A percentile compares a stretch with the other conserved stretches of the same genome.
These are phyloP conservation scores for Rhamnusium bicolor DNA, from an alignment of 2,888 invertebrate genomes.

Conservation along the genomic window DNA sequence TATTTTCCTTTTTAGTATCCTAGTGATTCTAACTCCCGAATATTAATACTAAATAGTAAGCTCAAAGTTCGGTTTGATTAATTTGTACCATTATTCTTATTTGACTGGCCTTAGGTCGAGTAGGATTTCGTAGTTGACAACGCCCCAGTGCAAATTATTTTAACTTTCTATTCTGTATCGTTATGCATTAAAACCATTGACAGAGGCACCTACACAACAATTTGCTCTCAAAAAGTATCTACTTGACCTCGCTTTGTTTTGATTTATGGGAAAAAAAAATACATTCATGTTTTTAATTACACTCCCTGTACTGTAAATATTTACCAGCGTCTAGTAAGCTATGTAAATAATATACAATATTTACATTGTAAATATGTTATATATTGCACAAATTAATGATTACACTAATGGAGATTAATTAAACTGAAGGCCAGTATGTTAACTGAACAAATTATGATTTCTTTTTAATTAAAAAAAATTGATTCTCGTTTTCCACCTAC, in stretches of 20 bases:
- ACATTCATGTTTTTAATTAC: neutral
- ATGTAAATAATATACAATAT: conserved; percentile 9
- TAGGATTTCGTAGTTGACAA: too few relatives aligned
- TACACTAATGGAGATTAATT: neutral
- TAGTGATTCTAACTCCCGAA: too few relatives aligned
- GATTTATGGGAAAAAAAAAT: neutral
- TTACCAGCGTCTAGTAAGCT: neutral
- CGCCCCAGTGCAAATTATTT: neutral
- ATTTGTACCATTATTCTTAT: too few relatives aligned
- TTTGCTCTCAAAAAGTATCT: neutral
- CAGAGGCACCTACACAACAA: neutral
- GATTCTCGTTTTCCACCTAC: neutral
- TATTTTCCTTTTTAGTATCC: too few relatives aligned
- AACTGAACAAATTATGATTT: neutral
- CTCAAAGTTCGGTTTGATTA: too few relatives aligned
- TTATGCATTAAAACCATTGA: neutral
- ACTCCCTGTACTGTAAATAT: neutral
- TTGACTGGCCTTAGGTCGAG: too few relatives aligned
- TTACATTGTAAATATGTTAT: neutral
- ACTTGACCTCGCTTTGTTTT: neutral
- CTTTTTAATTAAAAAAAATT: conserved; percentile 2
- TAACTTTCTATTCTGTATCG: neutral
- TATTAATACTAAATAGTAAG: too few relatives aligned
- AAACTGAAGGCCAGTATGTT: neutral
- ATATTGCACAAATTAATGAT: neutral